Percentiles rank a stretch among this genome's conserved stretches.
Evolutionary conservation across 2,797 vertebrate species (phyloP).

Genomic region (Pseudocheirus occidentalis): DNA sequence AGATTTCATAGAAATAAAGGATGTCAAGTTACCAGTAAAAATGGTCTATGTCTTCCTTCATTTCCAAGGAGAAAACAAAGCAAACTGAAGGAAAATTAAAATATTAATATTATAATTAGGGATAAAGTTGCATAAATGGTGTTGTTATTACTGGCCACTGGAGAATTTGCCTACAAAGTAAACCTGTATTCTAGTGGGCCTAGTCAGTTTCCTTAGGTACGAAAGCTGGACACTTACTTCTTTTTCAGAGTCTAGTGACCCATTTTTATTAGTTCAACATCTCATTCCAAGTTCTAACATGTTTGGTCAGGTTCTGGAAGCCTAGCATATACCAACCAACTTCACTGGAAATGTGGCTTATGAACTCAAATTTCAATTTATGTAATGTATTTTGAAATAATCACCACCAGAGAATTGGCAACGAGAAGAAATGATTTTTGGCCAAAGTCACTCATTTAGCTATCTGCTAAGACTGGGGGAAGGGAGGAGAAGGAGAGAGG

Average conservation of each 20-base stretch:
- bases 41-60: neutral
- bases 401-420: neutral
- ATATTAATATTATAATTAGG: too few relatives aligned
- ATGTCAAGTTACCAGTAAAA: neutral
- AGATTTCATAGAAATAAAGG: neutral
- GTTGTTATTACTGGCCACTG: rapidly evolving
- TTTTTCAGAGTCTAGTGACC: neutral
- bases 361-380: neutral
- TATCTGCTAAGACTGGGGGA: neutral
- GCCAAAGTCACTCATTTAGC: neutral
- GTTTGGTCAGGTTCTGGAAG: neutral
- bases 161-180: neutral
- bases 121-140: neutral
- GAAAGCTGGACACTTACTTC: neutral
- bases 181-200: neutral
- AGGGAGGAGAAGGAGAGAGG: neutral
- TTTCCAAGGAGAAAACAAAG: neutral
- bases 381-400: neutral
- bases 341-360: neutral
- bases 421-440: neutral
- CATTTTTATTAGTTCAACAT: neutral
- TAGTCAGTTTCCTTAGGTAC: neutral
- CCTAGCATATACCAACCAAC: neutral
- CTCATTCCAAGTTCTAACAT: neutral
- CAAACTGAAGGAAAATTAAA: neutral